Evolutionary conservation across 2,113 vertebrate genomes (phyloP).

Genomic region (Galemys pyrenaicus): DNA sequence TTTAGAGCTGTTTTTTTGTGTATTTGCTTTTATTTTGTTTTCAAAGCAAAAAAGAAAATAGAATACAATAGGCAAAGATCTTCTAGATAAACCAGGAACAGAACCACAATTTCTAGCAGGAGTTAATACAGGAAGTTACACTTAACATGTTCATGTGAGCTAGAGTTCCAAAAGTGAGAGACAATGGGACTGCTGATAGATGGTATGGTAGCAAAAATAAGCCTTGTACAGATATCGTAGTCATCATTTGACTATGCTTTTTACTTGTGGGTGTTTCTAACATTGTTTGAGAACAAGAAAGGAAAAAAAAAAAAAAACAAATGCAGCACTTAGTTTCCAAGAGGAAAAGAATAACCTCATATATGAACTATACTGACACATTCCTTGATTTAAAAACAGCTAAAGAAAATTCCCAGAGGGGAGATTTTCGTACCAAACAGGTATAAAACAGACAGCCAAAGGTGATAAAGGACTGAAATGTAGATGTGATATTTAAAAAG

Average conservation of each 20-base stretch:
- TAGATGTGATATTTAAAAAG: not conserved
- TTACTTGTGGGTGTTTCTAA: conserved; percentile 31
- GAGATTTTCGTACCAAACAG: not conserved
- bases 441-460: not conserved
- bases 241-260: conserved; percentile 26
- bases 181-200: conserved; percentile 8
- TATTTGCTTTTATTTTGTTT: not conserved
- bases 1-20: not conserved
- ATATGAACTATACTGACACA: not conserved
- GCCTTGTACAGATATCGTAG: not conserved
- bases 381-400: not conserved
- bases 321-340: not conserved
- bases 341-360: conserved; percentile 16
- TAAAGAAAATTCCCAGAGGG: not conserved
- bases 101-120: not conserved
- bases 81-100: not conserved
- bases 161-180: conserved; percentile 40
- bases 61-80: conserved; percentile 20
- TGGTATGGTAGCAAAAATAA: conserved; percentile 57
- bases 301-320: not conserved
- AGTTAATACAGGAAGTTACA: conserved; percentile 17
- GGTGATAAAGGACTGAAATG: not conserved
- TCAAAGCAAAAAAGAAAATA: not conserved
- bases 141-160: conserved; percentile 1
- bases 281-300: not conserved